Percentiles rank a stretch among this genome's conserved stretches.
These are phyloP conservation scores for Microctonus hyperodae DNA, from an alignment of 2,888 invertebrate genomes.

Conservation along the genomic window DNA sequence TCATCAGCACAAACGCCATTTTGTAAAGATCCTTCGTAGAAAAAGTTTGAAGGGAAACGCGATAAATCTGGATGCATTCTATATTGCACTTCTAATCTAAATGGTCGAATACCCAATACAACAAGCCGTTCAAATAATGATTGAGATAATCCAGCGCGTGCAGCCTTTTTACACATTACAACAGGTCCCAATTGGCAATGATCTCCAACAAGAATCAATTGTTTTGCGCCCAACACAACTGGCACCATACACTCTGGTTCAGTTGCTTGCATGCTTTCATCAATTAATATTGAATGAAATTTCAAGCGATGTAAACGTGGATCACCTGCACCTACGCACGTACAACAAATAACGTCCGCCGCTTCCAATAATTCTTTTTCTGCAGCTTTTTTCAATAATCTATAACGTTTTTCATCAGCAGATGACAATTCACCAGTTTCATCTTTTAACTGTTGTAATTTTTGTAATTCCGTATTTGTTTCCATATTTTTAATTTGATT, in stretches of 20 bases:
- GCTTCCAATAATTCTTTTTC: conserved; percentile 91
- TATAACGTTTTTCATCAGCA: conserved; percentile 93
- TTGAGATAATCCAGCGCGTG: conserved; percentile 95
- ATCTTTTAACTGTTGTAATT: conserved; percentile 95
- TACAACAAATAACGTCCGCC: conserved; percentile 99
- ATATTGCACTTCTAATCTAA: conserved; percentile 96
- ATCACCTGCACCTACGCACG: conserved; percentile 98
- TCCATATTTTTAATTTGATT: conserved; percentile 97
- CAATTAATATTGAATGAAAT: conserved; percentile 95
- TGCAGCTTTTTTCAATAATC: conserved; percentile 85
- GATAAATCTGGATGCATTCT: conserved; percentile 99
- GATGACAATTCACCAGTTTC: conserved; percentile 97
- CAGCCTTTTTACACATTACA: conserved; percentile 99
- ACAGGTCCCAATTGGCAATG: conserved; percentile 99
- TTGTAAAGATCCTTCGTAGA: conserved; percentile 98
- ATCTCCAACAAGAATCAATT: conserved; percentile 97
- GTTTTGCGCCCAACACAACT: conserved; percentile 95
- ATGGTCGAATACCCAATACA: conserved; percentile 95
- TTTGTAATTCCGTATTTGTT: conserved; percentile 90
- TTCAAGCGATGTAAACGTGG: conserved; percentile 90
- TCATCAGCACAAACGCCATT: conserved; percentile 99
- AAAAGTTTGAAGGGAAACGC: conserved; percentile 98
- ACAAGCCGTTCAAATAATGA: conserved; percentile 97
- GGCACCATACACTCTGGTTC: conserved; percentile 99
- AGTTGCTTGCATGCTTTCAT: conserved; percentile 96